These are phyloP conservation scores for Ochlodes sylvanus DNA, from an alignment of 2,888 invertebrate genomes.

Conservation along the genomic window DNA sequence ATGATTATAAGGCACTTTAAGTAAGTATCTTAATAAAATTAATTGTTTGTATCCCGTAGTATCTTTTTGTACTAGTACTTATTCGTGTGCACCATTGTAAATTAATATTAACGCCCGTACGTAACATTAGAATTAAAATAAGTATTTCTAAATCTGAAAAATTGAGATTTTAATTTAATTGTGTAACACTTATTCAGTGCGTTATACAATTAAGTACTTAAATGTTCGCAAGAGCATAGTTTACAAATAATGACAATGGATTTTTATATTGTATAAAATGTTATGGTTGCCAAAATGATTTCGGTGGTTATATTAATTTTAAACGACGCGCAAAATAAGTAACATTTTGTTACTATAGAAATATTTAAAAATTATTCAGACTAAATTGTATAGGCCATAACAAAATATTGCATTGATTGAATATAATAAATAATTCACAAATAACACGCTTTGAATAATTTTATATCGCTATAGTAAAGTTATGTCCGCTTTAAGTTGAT, in stretches of 20 bases:
- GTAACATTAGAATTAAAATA: background rate
- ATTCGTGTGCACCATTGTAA: background rate
- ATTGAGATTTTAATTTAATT: background rate
- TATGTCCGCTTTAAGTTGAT: too few species aligned
- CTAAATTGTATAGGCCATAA: background rate
- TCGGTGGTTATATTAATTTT: background rate
- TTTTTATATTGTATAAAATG: background rate
- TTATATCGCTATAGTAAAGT: too few species aligned
- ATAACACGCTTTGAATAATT: too few species aligned
- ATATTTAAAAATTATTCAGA: background rate
- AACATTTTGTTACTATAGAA: background rate
- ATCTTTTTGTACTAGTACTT: too few species aligned
- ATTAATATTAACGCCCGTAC: background rate
- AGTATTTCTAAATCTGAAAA: background rate
- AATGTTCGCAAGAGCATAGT: background rate
- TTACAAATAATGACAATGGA: background rate
- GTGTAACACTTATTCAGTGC: background rate
- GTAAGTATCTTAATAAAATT: too few species aligned
- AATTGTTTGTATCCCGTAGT: too few species aligned
- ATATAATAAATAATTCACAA: too few species aligned
- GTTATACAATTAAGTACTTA: background rate
- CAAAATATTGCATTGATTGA: too few species aligned
- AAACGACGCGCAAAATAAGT: background rate
- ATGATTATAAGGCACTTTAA: too few species aligned
- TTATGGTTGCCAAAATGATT: background rate